Percentiles rank a stretch among this genome's conserved stretches.
Evolutionary conservation across 2,113 vertebrate species (phyloP).

Genomic region (Anolis sagrei): DNA sequence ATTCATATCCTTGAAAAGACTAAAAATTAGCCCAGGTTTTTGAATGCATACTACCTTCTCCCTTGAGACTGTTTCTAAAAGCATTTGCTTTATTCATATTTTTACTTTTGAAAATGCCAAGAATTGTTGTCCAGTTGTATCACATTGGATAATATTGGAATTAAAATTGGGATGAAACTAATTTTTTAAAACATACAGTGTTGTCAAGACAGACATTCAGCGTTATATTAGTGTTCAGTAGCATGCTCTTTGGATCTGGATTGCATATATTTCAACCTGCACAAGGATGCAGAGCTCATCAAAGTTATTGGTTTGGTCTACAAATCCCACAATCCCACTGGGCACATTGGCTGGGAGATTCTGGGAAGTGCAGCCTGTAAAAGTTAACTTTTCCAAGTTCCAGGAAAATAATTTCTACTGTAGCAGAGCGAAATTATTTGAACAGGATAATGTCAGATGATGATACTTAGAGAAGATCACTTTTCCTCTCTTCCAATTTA

Average conservation of each 20-base stretch:
- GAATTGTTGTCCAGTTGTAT: neutral
- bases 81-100: neutral
- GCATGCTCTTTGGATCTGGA: neutral
- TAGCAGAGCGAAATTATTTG: no score
- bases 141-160: neutral
- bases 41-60: no score
- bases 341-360: no score
- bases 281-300: neutral
- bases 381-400: no score
- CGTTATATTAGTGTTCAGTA: neutral
- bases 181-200: neutral
- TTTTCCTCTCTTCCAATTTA: neutral
- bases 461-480: neutral
- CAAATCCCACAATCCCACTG: no score
- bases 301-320: no score
- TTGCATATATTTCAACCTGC: neutral
- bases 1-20: no score
- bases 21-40: no score
- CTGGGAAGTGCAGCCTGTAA: no score
- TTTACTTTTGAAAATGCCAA: neutral
- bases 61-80: neutral
- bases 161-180: neutral
- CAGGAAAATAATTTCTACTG: neutral
- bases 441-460: neutral
- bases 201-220: neutral